phyloP scores from a whole-genome alignment of 2,113 vertebrate genomes.

The Cynopterus brachyotis region DNA sequence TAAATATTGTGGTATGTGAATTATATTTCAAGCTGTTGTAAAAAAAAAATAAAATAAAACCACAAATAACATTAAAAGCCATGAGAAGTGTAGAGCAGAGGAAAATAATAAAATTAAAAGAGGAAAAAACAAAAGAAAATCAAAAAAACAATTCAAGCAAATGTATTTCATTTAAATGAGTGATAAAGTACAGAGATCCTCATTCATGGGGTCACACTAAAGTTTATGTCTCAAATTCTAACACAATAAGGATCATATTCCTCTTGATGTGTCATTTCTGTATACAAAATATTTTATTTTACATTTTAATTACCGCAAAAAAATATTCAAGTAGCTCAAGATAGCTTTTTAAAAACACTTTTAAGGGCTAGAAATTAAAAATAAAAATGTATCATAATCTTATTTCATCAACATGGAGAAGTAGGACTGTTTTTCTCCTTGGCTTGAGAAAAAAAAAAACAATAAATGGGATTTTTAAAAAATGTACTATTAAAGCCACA shows the following conservation, averaged over 20 bases:
- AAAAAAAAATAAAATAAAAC: not conserved
- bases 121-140: not conserved
- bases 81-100: not conserved
- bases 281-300: conserved; percentile 1
- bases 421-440: conserved; percentile 30
- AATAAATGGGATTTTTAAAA: not conserved
- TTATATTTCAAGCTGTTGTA: not conserved
- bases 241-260: not conserved
- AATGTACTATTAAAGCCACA: not conserved
- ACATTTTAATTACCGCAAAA: not conserved
- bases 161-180: not conserved
- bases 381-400: conserved; percentile 7
- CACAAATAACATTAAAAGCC: not conserved
- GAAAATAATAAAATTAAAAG: conserved; percentile 15
- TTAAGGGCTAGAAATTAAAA: not conserved
- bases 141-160: not conserved
- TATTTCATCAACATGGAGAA: conserved; percentile 20
- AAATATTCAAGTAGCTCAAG: not conserved
- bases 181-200: not conserved
- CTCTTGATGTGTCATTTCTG: not conserved
- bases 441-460: not conserved
- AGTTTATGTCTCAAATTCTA: not conserved
- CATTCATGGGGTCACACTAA: not conserved
- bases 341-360: not conserved
- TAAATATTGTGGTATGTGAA: not conserved